phyloP scores from a whole-genome alignment of 2,113 vertebrate species.

The Oryzias curvinotus region DNA sequence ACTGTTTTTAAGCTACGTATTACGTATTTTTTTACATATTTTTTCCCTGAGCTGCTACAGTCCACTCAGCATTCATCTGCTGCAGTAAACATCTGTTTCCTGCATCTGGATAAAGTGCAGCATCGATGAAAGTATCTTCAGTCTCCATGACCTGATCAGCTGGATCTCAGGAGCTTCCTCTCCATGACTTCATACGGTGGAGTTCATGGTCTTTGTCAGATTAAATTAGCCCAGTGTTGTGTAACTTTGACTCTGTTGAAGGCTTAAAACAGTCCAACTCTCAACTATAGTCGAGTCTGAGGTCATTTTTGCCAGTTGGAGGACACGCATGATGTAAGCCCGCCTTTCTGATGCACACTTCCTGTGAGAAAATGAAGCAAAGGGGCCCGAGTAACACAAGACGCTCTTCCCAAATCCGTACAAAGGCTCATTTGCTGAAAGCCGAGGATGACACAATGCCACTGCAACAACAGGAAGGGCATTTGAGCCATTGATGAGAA shows the following conservation, averaged over 20 bases:
- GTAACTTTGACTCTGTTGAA: slow-evolving; percentile 25
- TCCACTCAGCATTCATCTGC: neutral
- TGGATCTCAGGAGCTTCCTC: slow-evolving; percentile 13
- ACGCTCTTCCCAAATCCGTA: slow-evolving; percentile 4
- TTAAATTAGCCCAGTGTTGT: slow-evolving; percentile 25
- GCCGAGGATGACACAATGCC: slow-evolving; percentile 37
- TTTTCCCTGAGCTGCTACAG: neutral
- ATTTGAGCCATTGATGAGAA: slow-evolving; percentile 33
- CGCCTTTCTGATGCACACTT: neutral
- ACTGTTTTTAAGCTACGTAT: too few species aligned
- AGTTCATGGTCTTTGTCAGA: slow-evolving; percentile 4
- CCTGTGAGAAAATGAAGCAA: slow-evolving; percentile 37
- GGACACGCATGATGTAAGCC: neutral
- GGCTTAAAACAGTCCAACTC: slow-evolving; percentile 3
- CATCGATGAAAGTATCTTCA: neutral
- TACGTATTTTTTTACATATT: too few species aligned
- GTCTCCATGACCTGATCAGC: neutral
- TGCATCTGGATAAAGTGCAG: neutral
- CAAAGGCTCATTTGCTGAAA: slow-evolving; percentile 53
- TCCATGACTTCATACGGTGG: slow-evolving; percentile 22
- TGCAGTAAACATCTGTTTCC: neutral
- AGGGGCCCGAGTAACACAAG: slow-evolving; percentile 31
- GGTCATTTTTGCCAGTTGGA: slow-evolving; percentile 15
- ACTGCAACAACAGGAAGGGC: slow-evolving; percentile 13
- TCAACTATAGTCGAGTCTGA: slow-evolving; percentile 9